A percentile compares a stretch with the other conserved stretches of the same genome.
Evolutionary conservation across 2,797 vertebrate genomes (phyloP).

Genomic region (Zenarchopterus dispar): DNA sequence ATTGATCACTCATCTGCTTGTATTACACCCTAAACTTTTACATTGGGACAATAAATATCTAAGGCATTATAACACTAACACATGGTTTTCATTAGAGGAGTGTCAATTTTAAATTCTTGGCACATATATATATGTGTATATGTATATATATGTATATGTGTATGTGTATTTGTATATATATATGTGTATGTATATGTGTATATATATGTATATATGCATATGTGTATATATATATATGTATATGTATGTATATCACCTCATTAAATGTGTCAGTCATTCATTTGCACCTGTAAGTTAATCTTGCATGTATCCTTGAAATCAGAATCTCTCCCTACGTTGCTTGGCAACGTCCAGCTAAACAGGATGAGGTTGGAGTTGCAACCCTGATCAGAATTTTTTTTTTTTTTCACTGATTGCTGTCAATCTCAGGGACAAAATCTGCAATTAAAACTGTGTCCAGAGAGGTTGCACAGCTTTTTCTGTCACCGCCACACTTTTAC

Average conservation of each 20-base stretch:
- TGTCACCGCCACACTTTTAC: background rate
- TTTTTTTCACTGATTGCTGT: slow-evolving; percentile 7
- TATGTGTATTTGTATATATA: too few relatives aligned
- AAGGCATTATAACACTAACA: background rate
- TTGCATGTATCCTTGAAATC: too few relatives aligned
- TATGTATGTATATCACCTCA: too few relatives aligned
- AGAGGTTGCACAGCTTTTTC: background rate
- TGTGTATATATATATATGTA: too few relatives aligned
- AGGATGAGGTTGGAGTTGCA: slow-evolving; percentile 8
- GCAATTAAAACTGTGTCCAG: slow-evolving; percentile 4
- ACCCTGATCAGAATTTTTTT: slow-evolving; percentile 3
- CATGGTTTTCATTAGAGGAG: background rate
- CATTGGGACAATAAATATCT: slow-evolving; percentile 7
- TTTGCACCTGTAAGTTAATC: background rate
- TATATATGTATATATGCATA: too few relatives aligned
- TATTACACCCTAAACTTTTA: slow-evolving; percentile 1
- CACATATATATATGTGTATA: slow-evolving; percentile 20
- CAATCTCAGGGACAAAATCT: background rate
- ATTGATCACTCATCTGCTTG: too few relatives aligned
- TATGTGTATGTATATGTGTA: too few relatives aligned
- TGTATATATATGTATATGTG: background rate
- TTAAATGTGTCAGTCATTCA: background rate
- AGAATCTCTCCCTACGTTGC: slow-evolving; percentile 10
- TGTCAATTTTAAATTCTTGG: background rate
- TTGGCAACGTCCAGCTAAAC: slow-evolving; percentile 13